A percentile compares a stretch with the other conserved stretches of the same genome.
These are phyloP conservation scores for Tapirus terrestris DNA, from an alignment of 2,113 vertebrate genomes.

Conservation along the genomic window DNA sequence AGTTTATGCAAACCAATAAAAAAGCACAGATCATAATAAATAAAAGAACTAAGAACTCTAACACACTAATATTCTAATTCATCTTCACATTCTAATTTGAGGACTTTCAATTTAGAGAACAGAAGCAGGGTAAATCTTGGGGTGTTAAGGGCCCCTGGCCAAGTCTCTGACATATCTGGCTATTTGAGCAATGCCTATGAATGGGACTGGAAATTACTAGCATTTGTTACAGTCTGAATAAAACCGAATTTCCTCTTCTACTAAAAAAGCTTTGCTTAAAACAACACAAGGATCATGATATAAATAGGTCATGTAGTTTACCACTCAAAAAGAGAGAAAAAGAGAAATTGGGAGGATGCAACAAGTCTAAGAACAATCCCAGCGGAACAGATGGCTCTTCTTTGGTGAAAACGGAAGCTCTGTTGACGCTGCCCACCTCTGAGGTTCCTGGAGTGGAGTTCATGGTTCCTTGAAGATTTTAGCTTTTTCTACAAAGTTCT, in stretches of 20 bases:
- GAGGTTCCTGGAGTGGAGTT: conserved; percentile 55
- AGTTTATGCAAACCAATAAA: conserved; percentile 13
- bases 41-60: not conserved
- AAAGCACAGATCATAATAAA: not conserved
- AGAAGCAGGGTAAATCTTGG: not conserved
- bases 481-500: conserved; percentile 32
- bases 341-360: not conserved
- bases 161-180: not conserved
- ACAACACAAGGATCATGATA: conserved; percentile 3
- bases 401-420: conserved; percentile 11
- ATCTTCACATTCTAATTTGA: not conserved
- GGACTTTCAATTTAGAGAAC: not conserved
- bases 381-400: conserved; percentile 52
- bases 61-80: not conserved
- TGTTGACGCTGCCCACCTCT: conserved; percentile 45
- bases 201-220: not conserved
- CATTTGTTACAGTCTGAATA: conserved; percentile 51
- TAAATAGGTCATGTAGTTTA: conserved; percentile 65
- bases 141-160: not conserved
- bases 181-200: not conserved
- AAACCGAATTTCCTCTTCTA: conserved; percentile 45
- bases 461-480: conserved; percentile 36
- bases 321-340: not conserved
- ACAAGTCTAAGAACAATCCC: conserved; percentile 10
- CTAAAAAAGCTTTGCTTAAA: conserved; percentile 14